Percentiles rank a stretch among this genome's conserved stretches.
These are phyloP conservation scores for Threskiornis aethiopicus DNA, from an alignment of 2,797 vertebrate species.

Conservation along the genomic window DNA sequence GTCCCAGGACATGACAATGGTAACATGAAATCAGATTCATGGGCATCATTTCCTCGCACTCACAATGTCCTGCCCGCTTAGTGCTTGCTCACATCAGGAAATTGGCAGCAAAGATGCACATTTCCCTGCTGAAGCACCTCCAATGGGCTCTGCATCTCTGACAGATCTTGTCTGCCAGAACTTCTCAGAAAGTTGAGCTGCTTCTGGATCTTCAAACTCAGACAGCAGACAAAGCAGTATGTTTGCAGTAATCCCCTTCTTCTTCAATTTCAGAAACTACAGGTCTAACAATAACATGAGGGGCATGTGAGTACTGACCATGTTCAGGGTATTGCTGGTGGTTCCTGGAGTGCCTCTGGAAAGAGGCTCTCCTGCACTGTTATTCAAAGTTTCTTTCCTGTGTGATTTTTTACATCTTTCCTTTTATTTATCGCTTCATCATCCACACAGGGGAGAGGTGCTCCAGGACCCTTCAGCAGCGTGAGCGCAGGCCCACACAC, in stretches of 20 bases:
- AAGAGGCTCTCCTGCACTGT: not conserved
- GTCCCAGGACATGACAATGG: not conserved
- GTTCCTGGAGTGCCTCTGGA: not conserved
- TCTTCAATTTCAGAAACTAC: not conserved
- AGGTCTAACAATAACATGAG: not conserved
- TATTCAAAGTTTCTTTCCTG: not conserved
- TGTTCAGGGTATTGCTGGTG: not conserved
- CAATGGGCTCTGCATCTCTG: not conserved
- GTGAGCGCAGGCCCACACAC: not conserved
- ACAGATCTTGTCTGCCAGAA: not conserved
- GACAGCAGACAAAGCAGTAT: not conserved
- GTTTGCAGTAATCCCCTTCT: not conserved
- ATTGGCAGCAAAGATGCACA: not conserved
- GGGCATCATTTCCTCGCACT: accelerated
- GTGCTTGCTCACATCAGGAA: not conserved
- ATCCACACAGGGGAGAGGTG: not conserved
- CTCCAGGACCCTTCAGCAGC: not conserved
- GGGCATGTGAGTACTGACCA: not conserved
- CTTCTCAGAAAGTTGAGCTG: not conserved
- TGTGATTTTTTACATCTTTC: not conserved
- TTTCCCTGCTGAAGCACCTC: not conserved
- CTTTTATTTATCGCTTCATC: not conserved
- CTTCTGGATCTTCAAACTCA: not conserved
- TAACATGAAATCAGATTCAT: not conserved
- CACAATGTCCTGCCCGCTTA: not conserved